Percentiles rank a stretch among this genome's conserved stretches.
phyloP scores from a whole-genome alignment of 2,888 invertebrate species.

The Phyllotreta striolata region DNA sequence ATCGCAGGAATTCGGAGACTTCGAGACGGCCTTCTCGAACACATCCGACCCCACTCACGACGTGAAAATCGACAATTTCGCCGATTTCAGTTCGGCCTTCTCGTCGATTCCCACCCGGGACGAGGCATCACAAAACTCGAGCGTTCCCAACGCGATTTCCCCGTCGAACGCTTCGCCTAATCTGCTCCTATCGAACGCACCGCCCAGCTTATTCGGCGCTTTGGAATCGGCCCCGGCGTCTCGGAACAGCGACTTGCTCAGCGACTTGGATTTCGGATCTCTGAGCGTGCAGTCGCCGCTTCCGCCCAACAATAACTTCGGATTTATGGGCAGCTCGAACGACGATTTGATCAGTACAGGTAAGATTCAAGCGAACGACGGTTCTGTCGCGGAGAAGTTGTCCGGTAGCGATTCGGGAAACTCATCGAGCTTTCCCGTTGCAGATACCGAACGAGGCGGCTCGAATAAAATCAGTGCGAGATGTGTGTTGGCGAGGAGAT shows the following conservation, averaged over 20 bases:
- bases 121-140: slow-evolving; percentile 33
- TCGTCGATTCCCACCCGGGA: slow-evolving; percentile 37
- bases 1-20: slow-evolving; percentile 78
- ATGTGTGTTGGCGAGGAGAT: no score
- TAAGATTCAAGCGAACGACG: no score
- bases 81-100: slow-evolving; percentile 83
- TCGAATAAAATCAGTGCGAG: slow-evolving; percentile 35
- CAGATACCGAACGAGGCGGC: slow-evolving; percentile 46
- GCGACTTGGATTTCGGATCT: slow-evolving; percentile 52
- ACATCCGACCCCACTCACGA: slow-evolving; percentile 41
- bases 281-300: slow-evolving; percentile 47
- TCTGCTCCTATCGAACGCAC: slow-evolving; percentile 17
- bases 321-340: slow-evolving; percentile 39
- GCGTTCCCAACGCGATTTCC: slow-evolving; percentile 37
- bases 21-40: slow-evolving; percentile 73
- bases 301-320: slow-evolving; percentile 40
- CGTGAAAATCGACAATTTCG: slow-evolving; percentile 72
- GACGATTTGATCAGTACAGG: slow-evolving; percentile 39
- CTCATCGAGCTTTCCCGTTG: slow-evolving; percentile 60
- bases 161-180: slow-evolving; percentile 35
- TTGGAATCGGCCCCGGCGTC: slow-evolving; percentile 15
- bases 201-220: slow-evolving; percentile 33
- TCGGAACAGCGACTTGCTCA: slow-evolving; percentile 52
- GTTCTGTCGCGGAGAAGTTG: background rate
- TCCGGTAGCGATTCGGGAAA: slow-evolving; percentile 52